A percentile compares a stretch with the other conserved stretches of the same genome.
These are phyloP conservation scores for Adelognathus sp. DNA, from an alignment of 2,888 invertebrate species.

Conservation along the genomic window DNA sequence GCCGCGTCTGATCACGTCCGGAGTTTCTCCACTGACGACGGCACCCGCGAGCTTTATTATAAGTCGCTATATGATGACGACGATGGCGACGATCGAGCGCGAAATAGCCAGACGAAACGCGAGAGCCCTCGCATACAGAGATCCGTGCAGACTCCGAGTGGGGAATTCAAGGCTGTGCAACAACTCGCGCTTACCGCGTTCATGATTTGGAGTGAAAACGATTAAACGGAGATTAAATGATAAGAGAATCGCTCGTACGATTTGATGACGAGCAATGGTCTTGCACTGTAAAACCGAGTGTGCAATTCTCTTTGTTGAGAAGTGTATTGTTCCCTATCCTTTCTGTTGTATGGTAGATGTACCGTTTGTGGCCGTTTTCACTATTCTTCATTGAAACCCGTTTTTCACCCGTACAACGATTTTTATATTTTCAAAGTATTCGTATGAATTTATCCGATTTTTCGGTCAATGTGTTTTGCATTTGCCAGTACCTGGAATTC, in stretches of 20 bases:
- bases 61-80: not conserved
- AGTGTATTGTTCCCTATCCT: too few relatives aligned
- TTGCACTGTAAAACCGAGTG: too few relatives aligned
- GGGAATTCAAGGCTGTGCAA: constrained; percentile 38
- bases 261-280: not conserved
- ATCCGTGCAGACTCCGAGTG: not conserved
- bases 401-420: too few relatives aligned
- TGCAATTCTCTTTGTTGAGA: not conserved
- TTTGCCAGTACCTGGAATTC: too few relatives aligned
- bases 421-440: too few relatives aligned
- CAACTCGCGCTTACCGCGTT: not conserved
- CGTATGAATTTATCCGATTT: too few relatives aligned
- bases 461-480: too few relatives aligned
- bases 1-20: constrained; percentile 41
- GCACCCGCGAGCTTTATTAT: not conserved
- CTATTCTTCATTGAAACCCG: too few relatives aligned
- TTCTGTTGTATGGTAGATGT: too few relatives aligned
- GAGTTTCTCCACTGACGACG: constrained; percentile 44
- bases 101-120: constrained; percentile 43
- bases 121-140: constrained; percentile 19
- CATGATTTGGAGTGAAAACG: not conserved
- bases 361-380: too few relatives aligned
- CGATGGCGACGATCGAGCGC: constrained; percentile 16
- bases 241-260: not conserved
- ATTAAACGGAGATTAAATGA: constrained; percentile 9